Percentiles rank a stretch among this genome's conserved stretches.
Evolutionary conservation across 1,140 invertebrate genomes (phyloP).

Genomic region (Cyrtorhinus lividipennis): DNA sequence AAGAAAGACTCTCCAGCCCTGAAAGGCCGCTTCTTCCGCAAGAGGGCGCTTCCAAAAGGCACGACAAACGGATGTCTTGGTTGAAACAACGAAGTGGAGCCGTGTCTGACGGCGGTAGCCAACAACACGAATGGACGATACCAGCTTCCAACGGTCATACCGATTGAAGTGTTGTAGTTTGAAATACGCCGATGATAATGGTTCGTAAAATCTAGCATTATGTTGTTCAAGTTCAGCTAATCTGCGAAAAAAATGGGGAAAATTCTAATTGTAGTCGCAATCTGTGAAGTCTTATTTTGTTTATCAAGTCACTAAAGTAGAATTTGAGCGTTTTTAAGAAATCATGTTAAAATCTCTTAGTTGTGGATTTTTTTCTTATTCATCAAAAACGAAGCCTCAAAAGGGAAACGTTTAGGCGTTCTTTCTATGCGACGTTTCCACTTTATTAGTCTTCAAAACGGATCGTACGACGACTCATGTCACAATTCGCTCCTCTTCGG

Average conservation of each 20-base stretch:
- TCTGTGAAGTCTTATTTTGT: neutral
- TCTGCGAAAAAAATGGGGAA: neutral
- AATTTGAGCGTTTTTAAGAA: neutral
- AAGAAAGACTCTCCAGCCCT: constrained; percentile 15
- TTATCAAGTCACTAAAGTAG: neutral
- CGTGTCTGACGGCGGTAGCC: constrained; percentile 1
- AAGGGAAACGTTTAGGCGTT: no score
- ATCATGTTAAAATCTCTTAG: neutral
- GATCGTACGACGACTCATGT: no score
- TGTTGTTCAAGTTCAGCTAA: neutral
- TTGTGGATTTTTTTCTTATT: no score
- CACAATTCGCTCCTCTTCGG: no score
- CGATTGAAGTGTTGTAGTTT: neutral
- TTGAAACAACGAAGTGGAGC: constrained; percentile 10
- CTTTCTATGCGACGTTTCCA: no score
- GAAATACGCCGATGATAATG: neutral
- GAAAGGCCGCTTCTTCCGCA: constrained; percentile 16
- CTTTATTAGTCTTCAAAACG: no score
- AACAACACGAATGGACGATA: neutral
- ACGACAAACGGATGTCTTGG: constrained; percentile 8
- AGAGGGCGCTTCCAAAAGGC: neutral
- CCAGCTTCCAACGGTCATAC: neutral
- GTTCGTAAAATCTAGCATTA: neutral
- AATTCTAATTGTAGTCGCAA: neutral
- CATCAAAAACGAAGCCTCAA: no score